These are phyloP conservation scores for Sebastes schlegelii DNA, from an alignment of 2,113 vertebrate genomes.

Conservation along the genomic window DNA sequence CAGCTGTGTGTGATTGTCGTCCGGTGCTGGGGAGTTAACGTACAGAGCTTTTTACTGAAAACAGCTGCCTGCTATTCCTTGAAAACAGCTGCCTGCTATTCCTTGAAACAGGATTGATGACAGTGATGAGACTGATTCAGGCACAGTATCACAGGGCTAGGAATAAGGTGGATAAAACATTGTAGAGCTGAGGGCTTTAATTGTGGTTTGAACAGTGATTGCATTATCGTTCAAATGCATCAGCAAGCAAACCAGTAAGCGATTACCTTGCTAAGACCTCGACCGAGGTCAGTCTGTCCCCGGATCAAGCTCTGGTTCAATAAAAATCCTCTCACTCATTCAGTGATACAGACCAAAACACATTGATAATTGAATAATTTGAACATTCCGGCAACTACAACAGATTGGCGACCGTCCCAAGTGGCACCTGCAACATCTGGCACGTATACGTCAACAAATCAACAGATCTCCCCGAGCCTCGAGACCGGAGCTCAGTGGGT, in stretches of 20 bases:
- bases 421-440: slow-evolving; percentile 58
- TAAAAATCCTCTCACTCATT: too few species aligned
- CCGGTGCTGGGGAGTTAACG: not conserved
- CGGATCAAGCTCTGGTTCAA: too few species aligned
- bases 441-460: slow-evolving; percentile 35
- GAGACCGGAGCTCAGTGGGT: slow-evolving; percentile 44
- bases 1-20: not conserved
- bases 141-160: too few species aligned
- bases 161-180: too few species aligned
- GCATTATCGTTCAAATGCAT: too few species aligned
- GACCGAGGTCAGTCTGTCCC: too few species aligned
- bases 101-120: not conserved
- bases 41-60: not conserved
- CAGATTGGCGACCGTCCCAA: slow-evolving; percentile 39
- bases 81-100: not conserved
- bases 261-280: too few species aligned
- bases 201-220: too few species aligned
- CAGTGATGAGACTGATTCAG: not conserved
- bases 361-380: not conserved
- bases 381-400: slow-evolving; percentile 13
- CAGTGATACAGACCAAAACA: too few species aligned
- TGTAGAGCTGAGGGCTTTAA: too few species aligned
- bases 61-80: not conserved
- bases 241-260: too few species aligned
- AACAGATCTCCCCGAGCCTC: slow-evolving; percentile 30